Conservation (phyloP, 2,113 vertebrate species). For the Chloebia gouldiae region DNA sequence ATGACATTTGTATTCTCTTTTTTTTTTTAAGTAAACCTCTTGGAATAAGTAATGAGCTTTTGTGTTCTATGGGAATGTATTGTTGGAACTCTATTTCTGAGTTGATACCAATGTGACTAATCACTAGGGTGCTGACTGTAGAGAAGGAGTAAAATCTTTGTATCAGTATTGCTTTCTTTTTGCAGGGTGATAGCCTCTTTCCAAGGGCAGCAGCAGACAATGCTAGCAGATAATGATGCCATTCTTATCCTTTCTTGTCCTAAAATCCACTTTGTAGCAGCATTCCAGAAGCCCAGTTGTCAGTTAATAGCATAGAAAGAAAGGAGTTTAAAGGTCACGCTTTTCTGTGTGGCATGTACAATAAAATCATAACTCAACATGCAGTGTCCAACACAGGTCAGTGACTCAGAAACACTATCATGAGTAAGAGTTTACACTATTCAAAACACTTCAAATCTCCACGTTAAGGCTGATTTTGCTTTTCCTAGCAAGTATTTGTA, state of each 20-base stretch:
- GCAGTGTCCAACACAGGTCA: not conserved
- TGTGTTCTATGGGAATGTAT: not conserved
- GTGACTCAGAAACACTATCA: fast-evolving
- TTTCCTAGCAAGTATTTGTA: not conserved
- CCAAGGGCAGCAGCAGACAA: not conserved
- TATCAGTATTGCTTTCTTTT: not conserved
- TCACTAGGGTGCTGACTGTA: not conserved
- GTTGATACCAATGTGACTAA: not conserved
- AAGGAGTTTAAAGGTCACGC: not conserved
- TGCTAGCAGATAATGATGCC: not conserved
- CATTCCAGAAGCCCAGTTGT: not conserved
- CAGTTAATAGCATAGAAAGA: not conserved
- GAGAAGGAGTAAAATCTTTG: not conserved
- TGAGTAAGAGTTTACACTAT: not conserved
- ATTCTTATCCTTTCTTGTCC: not conserved
- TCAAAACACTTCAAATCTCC: not conserved
- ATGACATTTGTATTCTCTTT: not conserved
- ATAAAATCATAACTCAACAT: not conserved
- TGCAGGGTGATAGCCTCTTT: not conserved
- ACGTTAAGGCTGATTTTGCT: fast-evolving
- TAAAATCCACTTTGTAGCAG: not conserved
- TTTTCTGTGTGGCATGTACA: not conserved
- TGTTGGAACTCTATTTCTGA: not conserved
- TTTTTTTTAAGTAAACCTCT: not conserved
- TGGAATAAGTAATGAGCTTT: not conserved